Conservation (phyloP, 2,888 invertebrate species). For the Onthophagus sagittarius region DNA sequence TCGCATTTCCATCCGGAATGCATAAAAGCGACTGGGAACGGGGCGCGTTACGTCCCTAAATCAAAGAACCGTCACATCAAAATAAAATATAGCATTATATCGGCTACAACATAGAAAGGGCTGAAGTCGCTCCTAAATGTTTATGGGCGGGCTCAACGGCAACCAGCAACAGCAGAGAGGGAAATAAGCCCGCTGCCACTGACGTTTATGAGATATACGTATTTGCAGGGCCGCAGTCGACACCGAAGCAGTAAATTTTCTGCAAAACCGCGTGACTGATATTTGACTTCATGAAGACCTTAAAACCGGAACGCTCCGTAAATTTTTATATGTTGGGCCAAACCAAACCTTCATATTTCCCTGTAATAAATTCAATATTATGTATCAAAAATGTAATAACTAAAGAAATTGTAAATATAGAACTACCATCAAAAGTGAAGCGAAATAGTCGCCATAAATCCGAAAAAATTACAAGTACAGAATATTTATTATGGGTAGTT, state of each 20-base stretch:
- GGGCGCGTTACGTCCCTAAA: conserved; percentile 14
- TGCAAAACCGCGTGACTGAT: conserved; percentile 26
- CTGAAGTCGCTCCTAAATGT: conserved; percentile 43
- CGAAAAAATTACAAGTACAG: too few species aligned
- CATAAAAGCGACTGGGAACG: neutral
- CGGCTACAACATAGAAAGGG: conserved; percentile 44
- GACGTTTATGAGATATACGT: conserved; percentile 49
- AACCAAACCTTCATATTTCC: neutral
- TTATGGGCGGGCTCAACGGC: conserved; percentile 38
- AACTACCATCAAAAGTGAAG: too few species aligned
- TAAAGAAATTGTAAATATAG: too few species aligned
- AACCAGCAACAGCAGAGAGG: conserved; percentile 28
- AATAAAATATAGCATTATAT: conserved; percentile 47
- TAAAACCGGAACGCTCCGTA: conserved; percentile 26
- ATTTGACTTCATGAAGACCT: conserved; percentile 27
- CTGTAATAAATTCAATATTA: conserved; percentile 10
- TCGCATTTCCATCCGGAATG: neutral
- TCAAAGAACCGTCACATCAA: conserved; percentile 42
- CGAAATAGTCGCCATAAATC: too few species aligned
- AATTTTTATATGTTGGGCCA: conserved; percentile 21
- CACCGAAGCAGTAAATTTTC: conserved; percentile 33
- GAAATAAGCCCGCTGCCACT: conserved; percentile 43
- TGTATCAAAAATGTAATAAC: neutral
- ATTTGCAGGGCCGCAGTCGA: conserved; percentile 32
- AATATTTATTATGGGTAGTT: too few species aligned